These are phyloP conservation scores for Tenualosa thibaudeaui DNA, from an alignment of 2,797 vertebrate species.

Conservation along the genomic window DNA sequence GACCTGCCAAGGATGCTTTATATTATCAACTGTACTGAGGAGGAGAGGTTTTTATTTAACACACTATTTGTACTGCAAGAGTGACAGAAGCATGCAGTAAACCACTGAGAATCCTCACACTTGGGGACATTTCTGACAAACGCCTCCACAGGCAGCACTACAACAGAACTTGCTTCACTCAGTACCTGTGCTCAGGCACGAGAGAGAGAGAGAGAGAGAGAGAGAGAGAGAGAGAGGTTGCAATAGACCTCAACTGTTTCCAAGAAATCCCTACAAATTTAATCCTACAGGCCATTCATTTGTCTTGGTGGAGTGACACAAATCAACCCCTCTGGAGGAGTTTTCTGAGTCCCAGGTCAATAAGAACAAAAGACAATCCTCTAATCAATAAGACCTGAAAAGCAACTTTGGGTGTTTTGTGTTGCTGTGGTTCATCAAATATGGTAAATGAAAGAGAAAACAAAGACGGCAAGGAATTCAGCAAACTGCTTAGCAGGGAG, in stretches of 20 bases:
- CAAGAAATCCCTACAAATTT: neutral
- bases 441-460: neutral
- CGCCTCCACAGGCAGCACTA: neutral
- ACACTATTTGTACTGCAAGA: neutral
- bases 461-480: neutral
- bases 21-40: neutral
- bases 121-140: neutral
- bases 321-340: neutral
- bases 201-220: neutral
- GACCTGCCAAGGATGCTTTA: neutral
- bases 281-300: neutral
- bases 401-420: neutral
- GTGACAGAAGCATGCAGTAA: neutral
- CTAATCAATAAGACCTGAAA: neutral
- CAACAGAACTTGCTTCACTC: neutral
- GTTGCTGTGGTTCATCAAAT: neutral
- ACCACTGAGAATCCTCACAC: constrained; percentile 13
- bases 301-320: neutral
- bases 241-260: neutral
- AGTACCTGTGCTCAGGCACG: neutral
- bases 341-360: neutral
- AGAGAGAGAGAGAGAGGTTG: neutral
- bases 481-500: neutral
- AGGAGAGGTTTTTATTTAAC: constrained; percentile 1
- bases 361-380: constrained; percentile 12